These are phyloP conservation scores for Puma concolor DNA, from an alignment of 2,113 vertebrate genomes.

Conservation along the genomic window DNA sequence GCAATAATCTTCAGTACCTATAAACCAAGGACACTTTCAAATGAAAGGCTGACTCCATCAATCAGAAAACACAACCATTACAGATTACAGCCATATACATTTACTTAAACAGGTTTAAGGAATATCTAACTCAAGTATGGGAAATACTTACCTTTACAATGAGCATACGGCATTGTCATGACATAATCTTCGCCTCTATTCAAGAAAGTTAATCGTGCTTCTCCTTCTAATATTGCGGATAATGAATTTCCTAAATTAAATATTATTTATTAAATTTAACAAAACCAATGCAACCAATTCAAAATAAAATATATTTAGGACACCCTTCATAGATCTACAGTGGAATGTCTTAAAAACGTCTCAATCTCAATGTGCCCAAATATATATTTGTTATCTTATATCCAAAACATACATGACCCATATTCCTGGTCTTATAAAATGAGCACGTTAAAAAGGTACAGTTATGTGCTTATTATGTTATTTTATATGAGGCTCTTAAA, in stretches of 20 bases:
- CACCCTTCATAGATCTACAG: neutral
- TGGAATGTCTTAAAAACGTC: neutral
- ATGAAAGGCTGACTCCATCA: neutral
- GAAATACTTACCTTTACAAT: conserved; percentile 94
- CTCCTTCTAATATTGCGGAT: conserved; percentile 97
- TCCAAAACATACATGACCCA: neutral
- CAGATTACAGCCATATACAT: conserved; percentile 20
- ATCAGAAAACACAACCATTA: neutral
- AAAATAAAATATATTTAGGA: conserved; percentile 39
- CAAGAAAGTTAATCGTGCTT: conserved; percentile 95
- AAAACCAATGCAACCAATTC: conserved; percentile 33
- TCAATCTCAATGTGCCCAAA: neutral
- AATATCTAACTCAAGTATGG: neutral
- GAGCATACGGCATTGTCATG: conserved; percentile 99
- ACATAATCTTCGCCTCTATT: conserved; percentile 98
- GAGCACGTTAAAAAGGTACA: conserved; percentile 13
- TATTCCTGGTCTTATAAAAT: conserved; percentile 26
- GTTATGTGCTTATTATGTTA: neutral
- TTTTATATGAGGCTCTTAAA: conserved; percentile 14
- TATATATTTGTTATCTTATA: neutral
- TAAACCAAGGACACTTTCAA: conserved; percentile 8
- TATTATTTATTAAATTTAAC: conserved; percentile 46
- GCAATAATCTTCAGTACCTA: neutral
- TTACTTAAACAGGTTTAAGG: conserved; percentile 2
- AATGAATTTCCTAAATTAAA: conserved; percentile 94